Evolutionary conservation across 2,797 vertebrate species (phyloP).

Genomic region (Sebastiscus tertius): DNA sequence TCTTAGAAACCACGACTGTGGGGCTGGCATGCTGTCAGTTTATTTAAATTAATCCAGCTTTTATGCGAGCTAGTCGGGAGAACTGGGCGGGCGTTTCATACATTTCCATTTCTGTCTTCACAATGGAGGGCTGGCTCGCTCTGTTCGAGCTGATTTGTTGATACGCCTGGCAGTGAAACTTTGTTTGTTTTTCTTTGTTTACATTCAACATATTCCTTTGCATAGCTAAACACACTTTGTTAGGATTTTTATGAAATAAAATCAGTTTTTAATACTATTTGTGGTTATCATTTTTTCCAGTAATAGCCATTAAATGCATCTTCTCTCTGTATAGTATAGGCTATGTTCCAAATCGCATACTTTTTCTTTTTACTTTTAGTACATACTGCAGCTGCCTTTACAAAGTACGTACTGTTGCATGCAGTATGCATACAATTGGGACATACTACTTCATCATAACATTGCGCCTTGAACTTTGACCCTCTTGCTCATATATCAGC

Average conservation of each 20-base stretch:
- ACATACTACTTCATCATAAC: no score
- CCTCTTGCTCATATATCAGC: no score
- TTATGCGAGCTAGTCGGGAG: conserved; percentile 39
- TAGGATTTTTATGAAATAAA: background rate
- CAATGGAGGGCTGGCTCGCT: background rate
- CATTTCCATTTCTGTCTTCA: conserved; percentile 39
- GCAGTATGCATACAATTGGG: no score
- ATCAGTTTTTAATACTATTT: background rate
- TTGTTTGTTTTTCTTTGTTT: conserved; percentile 9
- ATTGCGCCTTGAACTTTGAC: no score
- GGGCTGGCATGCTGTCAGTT: conserved; percentile 48
- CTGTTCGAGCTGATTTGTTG: background rate
- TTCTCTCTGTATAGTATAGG: background rate
- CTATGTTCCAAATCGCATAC: no score
- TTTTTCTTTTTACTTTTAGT: no score
- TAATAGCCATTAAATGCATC: background rate
- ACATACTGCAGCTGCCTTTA: no score
- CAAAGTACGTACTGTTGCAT: rapidly evolving
- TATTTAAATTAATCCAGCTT: conserved; percentile 52
- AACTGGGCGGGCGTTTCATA: conserved; percentile 1
- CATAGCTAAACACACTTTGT: background rate
- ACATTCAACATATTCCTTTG: background rate
- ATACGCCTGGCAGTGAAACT: background rate
- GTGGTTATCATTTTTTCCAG: background rate
- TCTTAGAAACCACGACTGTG: conserved; percentile 36